A percentile compares a stretch with the other conserved stretches of the same genome.
Evolutionary conservation across 2,888 invertebrate genomes (phyloP).

Genomic region (Apoda limacodes): DNA sequence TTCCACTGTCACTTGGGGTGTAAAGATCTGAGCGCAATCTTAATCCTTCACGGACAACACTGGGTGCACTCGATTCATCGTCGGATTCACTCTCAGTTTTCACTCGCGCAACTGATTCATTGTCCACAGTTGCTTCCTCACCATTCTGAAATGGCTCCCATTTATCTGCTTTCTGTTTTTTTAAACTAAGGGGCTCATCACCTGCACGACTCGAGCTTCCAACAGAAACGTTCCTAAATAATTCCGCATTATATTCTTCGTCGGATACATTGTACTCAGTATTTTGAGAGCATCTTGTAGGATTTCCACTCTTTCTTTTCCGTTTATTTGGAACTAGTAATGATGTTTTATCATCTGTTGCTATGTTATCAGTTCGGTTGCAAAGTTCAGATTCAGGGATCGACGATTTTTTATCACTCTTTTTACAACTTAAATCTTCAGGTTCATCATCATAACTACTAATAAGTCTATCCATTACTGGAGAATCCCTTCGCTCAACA

Average conservation of each 20-base stretch:
- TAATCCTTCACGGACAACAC: slow-evolving; percentile 59
- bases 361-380: slow-evolving; percentile 41
- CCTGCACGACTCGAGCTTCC: slow-evolving; percentile 48
- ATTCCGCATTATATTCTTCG: slow-evolving; percentile 55
- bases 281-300: slow-evolving; percentile 77
- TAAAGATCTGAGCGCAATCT: slow-evolving; percentile 56
- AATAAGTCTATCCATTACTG: slow-evolving; percentile 42
- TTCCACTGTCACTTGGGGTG: slow-evolving; percentile 65
- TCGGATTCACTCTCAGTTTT: slow-evolving; percentile 66
- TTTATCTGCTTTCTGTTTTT: slow-evolving; percentile 58
- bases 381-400: slow-evolving; percentile 38
- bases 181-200: slow-evolving; percentile 57
- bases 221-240: slow-evolving; percentile 55
- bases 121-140: slow-evolving; percentile 48
- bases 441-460: slow-evolving; percentile 71
- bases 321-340: slow-evolving; percentile 73
- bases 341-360: slow-evolving; percentile 55
- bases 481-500: slow-evolving; percentile 30
- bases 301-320: slow-evolving; percentile 86
- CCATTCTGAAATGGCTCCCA: slow-evolving; percentile 60
- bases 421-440: slow-evolving; percentile 76
- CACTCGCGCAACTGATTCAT: slow-evolving; percentile 49
- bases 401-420: slow-evolving; percentile 69
- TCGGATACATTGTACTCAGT: slow-evolving; percentile 61
- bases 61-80: slow-evolving; percentile 59